These are phyloP conservation scores for Mastomys natalensis DNA, from an alignment of 2,113 vertebrate genomes.

Conservation along the genomic window DNA sequence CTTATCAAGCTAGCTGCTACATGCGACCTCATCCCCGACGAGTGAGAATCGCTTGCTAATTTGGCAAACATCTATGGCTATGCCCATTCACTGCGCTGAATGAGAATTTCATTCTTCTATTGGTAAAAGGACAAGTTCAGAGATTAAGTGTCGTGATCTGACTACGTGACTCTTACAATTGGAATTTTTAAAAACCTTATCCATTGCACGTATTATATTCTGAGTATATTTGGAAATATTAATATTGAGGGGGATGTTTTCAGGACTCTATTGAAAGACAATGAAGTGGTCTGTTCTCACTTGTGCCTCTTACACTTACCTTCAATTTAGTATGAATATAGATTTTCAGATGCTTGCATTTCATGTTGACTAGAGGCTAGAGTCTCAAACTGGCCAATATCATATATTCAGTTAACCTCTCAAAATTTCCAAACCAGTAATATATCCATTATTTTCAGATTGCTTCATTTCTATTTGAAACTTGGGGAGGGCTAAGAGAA, in stretches of 20 bases:
- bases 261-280: too few relatives aligned
- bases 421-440: background rate
- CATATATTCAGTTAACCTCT: background rate
- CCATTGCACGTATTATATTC: background rate
- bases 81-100: rapidly evolving
- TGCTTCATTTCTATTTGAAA: background rate
- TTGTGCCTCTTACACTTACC: too few relatives aligned
- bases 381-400: background rate
- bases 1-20: too few relatives aligned
- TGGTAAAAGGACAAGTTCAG: background rate
- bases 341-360: too few relatives aligned
- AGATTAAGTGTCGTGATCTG: rapidly evolving
- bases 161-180: background rate
- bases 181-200: background rate
- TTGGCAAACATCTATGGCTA: too few relatives aligned
- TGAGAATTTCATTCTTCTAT: background rate
- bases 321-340: too few relatives aligned
- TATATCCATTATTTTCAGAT: background rate
- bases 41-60: too few relatives aligned
- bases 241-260: background rate
- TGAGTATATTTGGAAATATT: background rate
- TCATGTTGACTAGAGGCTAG: too few relatives aligned
- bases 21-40: too few relatives aligned
- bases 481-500: background rate
- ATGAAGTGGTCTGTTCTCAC: too few relatives aligned